A percentile compares a stretch with the other conserved stretches of the same genome.
phyloP scores from a whole-genome alignment of 2,888 invertebrate genomes.

The Eupithecia abbreviata region DNA sequence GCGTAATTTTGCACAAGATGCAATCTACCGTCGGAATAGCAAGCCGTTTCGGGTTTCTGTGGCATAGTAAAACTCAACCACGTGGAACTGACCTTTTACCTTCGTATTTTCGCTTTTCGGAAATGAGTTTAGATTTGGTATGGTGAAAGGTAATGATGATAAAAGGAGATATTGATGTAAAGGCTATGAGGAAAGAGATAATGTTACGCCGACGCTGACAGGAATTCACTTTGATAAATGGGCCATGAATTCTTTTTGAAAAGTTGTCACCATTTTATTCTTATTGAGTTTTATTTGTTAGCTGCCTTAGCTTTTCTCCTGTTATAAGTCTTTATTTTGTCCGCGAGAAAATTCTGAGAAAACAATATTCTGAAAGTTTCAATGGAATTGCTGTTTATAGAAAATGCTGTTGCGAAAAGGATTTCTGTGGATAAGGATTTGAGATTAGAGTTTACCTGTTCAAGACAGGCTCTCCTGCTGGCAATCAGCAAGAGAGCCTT shows the following conservation, averaged over 20 bases:
- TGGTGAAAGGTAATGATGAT: constrained; percentile 40
- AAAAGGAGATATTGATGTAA: constrained; percentile 33
- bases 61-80: constrained; percentile 45
- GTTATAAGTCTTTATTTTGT: constrained; percentile 2
- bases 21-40: constrained; percentile 41
- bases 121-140: constrained; percentile 45
- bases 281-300: constrained; percentile 10
- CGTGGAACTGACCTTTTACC: constrained; percentile 44
- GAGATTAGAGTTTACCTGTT: not conserved
- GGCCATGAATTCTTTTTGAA: not conserved
- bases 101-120: constrained; percentile 36
- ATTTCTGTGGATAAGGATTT: constrained; percentile 1
- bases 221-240: not conserved
- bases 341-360: constrained; percentile 6
- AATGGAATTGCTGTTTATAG: constrained; percentile 4
- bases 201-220: constrained; percentile 19
- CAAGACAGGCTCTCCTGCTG: not conserved
- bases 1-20: constrained; percentile 47
- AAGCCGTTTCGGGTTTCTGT: constrained; percentile 41
- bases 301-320: not conserved
- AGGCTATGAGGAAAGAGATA: not conserved
- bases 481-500: too few relatives aligned
- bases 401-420: constrained; percentile 1
- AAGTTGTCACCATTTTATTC: not conserved
- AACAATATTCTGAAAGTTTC: not conserved